A percentile compares a stretch with the other conserved stretches of the same genome.
phyloP scores from a whole-genome alignment of 2,113 vertebrate species.

The Prinia subflava region DNA sequence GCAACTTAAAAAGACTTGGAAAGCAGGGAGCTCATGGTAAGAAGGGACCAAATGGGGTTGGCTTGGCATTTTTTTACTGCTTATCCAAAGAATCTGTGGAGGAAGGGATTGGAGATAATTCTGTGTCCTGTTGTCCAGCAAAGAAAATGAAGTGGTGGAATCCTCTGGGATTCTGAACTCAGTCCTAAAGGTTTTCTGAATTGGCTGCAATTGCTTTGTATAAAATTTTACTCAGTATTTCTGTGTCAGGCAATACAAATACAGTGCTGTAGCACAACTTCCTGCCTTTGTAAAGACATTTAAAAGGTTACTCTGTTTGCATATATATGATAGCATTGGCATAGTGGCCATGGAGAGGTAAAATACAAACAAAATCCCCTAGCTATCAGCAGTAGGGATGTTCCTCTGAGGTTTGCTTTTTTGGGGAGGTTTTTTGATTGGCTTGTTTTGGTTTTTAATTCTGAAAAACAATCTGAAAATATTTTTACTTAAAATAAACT shows the following conservation, averaged over 20 bases:
- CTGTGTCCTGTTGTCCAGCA: fast-evolving
- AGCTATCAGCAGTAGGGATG: background rate
- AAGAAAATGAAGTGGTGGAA: background rate
- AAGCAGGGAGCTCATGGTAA: background rate
- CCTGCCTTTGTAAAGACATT: background rate
- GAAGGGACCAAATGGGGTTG: background rate
- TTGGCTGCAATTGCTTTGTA: background rate
- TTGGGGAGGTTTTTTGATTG: background rate
- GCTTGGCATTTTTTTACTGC: background rate
- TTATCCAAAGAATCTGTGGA: background rate
- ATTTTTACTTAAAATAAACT: background rate
- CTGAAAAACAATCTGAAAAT: background rate
- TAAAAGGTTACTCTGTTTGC: background rate
- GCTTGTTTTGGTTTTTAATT: background rate
- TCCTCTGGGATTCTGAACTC: background rate
- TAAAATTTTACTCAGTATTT: background rate
- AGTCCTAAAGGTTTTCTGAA: background rate
- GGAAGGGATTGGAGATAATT: background rate
- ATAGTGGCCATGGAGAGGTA: background rate
- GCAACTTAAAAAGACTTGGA: background rate
- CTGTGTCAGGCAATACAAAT: background rate
- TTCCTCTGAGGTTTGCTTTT: background rate
- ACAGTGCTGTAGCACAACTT: background rate
- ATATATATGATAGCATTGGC: background rate
- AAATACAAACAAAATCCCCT: background rate